phyloP scores from a whole-genome alignment of 2,888 invertebrate species.

The Dryococelus australis region DNA sequence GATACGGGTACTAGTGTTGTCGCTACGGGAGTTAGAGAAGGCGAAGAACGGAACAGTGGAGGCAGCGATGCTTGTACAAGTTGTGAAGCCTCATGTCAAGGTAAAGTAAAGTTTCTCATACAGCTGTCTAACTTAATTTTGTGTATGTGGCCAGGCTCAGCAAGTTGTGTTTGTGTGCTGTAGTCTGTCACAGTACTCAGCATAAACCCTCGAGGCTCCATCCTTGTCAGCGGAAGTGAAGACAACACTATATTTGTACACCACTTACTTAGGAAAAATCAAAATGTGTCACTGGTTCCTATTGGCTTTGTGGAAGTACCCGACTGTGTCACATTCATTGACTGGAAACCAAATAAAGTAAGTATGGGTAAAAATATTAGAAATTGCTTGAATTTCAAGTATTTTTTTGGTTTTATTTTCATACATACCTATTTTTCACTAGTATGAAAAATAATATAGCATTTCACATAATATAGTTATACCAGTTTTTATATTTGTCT shows the following conservation, averaged over 20 bases:
- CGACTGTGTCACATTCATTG: constrained; percentile 69
- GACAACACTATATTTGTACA: constrained; percentile 77
- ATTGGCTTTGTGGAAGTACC: constrained; percentile 73
- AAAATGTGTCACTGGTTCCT: constrained; percentile 62
- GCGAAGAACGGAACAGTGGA: neutral
- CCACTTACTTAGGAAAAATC: constrained; percentile 54
- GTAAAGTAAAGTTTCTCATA: neutral
- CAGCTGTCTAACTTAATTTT: neutral
- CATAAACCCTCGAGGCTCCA: constrained; percentile 64
- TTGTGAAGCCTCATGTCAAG: constrained; percentile 34
- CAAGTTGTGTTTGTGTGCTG: constrained; percentile 21
- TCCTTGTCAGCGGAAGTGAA: constrained; percentile 71
- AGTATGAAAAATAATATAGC: no score
- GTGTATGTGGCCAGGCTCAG: neutral
- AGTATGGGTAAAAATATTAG: constrained; percentile 36
- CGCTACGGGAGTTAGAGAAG: constrained; percentile 28
- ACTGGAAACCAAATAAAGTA: constrained; percentile 71
- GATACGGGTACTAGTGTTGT: constrained; percentile 62
- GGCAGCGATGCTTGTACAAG: constrained; percentile 36
- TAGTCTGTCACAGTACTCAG: constrained; percentile 71
- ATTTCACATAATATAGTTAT: no score
- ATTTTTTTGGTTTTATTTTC: no score
- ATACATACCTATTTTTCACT: no score
- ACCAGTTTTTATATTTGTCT: no score
- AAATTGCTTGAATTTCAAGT: no score